Conservation (phyloP, 2,888 invertebrate genomes). For the Diplolepis rosae region DNA sequence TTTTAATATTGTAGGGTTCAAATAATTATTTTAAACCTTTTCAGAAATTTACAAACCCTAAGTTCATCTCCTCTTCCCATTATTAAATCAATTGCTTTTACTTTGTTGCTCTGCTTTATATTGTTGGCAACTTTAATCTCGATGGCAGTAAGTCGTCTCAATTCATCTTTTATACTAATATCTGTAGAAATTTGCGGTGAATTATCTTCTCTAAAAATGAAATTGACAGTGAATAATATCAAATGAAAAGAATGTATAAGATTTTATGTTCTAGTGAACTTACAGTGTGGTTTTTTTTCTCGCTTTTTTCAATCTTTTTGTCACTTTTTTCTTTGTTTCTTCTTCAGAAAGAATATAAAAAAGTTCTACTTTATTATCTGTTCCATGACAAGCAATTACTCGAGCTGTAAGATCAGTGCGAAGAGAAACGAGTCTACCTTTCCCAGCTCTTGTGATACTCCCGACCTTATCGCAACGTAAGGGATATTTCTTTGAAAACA, state of each 20-base stretch:
- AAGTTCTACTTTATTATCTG: conserved; percentile 86
- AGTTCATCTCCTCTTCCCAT: conserved; percentile 84
- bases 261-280: conserved; percentile 1
- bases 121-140: conserved; percentile 71
- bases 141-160: conserved; percentile 80
- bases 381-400: conserved; percentile 88
- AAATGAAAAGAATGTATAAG: background rate
- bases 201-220: conserved; percentile 59
- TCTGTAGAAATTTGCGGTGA: conserved; percentile 67
- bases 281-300: conserved; percentile 75
- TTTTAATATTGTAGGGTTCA: background rate
- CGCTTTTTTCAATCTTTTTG: conserved; percentile 87
- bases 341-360: conserved; percentile 87
- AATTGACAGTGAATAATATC: background rate
- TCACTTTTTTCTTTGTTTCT: conserved; percentile 81
- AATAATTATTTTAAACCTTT: conserved; percentile 29
- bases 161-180: conserved; percentile 81
- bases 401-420: conserved; percentile 82
- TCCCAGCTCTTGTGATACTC: conserved; percentile 84
- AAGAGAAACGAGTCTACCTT: conserved; percentile 86
- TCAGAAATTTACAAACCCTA: conserved; percentile 74
- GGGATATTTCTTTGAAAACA: conserved; percentile 79
- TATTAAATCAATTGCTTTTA: conserved; percentile 82
- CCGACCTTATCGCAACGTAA: conserved; percentile 87
- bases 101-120: conserved; percentile 75